Conservation (phyloP, 2,888 invertebrate genomes). For the Mechanitis messenoides region DNA sequence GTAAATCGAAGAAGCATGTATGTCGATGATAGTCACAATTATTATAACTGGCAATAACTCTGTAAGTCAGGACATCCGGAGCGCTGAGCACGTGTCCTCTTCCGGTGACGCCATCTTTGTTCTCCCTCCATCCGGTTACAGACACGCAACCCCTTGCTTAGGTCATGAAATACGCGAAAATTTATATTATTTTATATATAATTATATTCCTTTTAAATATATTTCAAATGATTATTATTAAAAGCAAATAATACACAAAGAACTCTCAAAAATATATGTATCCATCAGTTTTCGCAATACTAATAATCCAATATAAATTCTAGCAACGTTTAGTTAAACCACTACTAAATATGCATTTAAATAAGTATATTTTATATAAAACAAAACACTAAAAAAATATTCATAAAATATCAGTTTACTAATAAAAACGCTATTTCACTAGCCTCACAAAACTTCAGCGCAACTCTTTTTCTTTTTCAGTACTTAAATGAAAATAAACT, state of each 20-base stretch:
- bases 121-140: conserved; percentile 57
- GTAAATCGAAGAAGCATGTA: neutral
- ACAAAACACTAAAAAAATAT: neutral
- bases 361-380: conserved; percentile 5
- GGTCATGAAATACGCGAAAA: conserved; percentile 39
- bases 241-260: too few species aligned
- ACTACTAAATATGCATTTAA: too few species aligned
- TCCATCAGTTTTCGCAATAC: too few species aligned
- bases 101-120: conserved; percentile 73
- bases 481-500: conserved; percentile 37
- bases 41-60: conserved; percentile 64
- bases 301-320: too few species aligned
- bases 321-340: too few species aligned
- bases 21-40: conserved; percentile 34
- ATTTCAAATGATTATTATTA: too few species aligned
- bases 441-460: conserved; percentile 18
- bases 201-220: too few species aligned
- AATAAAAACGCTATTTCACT: conserved; percentile 19
- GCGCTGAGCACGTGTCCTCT: conserved; percentile 71
- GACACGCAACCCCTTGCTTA: conserved; percentile 67
- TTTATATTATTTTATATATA: neutral
- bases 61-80: conserved; percentile 66
- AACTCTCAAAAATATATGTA: too few species aligned
- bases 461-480: conserved; percentile 33
- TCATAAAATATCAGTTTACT: neutral